Base-by-base conservation (phyloP, 1,140 invertebrate species). In the Glossosoma conforme region DNA sequence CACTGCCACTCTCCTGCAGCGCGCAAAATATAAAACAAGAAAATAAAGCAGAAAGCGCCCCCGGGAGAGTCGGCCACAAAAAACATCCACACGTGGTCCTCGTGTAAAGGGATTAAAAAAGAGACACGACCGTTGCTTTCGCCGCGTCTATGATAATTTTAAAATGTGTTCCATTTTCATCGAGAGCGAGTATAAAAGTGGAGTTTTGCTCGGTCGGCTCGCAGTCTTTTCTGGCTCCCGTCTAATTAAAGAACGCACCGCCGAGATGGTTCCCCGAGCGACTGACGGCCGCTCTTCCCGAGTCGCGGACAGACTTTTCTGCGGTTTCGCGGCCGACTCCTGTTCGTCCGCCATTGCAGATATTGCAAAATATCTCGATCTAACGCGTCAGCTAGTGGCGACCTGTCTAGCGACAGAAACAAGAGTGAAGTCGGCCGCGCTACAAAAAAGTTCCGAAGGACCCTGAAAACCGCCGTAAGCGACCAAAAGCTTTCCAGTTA, bases 181-280 rank as follows among this genome's bases (percentile, higher is more conserved):
- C 17, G 4, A 15, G 4, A 17, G 36, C 22, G 11, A 24, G 35
- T 54, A 54, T 54, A 54, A 54, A 54, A 48, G 52, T 30, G 17
- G 44, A 13, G 14, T 13, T 24, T 2, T 2, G 22, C n/a, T 14
- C 32, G 11, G 2, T 5, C 9, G 15, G 3, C 24, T 24, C 19
- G 38, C 45, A 43, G 44, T 47, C 43, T 40, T 24, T 41, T 15
- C 25, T 9, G 20, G 21, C 14, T 19, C 24, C n/a, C 32, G 45
- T 54, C 52, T 54, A 54, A 54, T 43, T 54, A 54, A 54, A 54
- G 52, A 19, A 10, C n/a, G 40, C 40, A n/a, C 2, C n/a, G 40
- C 6, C 21, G 21, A 42, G 11, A 35, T 14, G 33, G 5, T 44
- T 24, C 30, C 40, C 5, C 10, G 17, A 28, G 50, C 24, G 22